Percentiles rank a stretch among this genome's conserved stretches.
These are phyloP conservation scores for Microcebus ravelobensis DNA, from an alignment of 2,113 vertebrate genomes.

Conservation along the genomic window DNA sequence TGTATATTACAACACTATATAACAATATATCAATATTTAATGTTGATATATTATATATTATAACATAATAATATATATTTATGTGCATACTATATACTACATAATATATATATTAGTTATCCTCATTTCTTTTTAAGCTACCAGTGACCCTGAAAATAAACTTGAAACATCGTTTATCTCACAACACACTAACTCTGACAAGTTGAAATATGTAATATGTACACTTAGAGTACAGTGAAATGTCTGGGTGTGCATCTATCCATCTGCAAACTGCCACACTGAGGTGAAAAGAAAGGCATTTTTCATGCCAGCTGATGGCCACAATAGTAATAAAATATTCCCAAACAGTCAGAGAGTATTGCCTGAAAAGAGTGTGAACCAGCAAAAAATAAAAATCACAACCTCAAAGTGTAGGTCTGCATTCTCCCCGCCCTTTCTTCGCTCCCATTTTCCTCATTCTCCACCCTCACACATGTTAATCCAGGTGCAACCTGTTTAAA, in stretches of 20 bases:
- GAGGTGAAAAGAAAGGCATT: background rate
- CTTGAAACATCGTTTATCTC: background rate
- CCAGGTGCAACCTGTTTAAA: constrained; percentile 47
- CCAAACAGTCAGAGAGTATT: background rate
- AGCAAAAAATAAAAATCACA: background rate
- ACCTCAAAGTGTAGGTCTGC: background rate
- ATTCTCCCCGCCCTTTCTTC: background rate
- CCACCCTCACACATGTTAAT: background rate
- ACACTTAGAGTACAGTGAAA: background rate
- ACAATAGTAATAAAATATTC: background rate
- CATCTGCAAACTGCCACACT: too few species aligned
- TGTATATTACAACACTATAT: too few species aligned
- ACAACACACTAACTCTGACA: background rate
- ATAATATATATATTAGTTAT: too few species aligned
- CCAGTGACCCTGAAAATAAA: background rate
- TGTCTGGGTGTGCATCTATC: background rate
- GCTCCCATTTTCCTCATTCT: background rate
- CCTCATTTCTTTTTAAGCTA: background rate
- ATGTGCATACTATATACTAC: too few species aligned
- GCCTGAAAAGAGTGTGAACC: background rate
- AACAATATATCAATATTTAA: background rate
- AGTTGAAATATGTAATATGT: background rate
- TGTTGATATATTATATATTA: too few species aligned
- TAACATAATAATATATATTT: too few species aligned
- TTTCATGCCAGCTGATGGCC: background rate